Evolutionary conservation across 2,113 vertebrate species (phyloP), one percentile per base, ranked within the genome.

Genomic region (Brachirus orientalis): DNA sequence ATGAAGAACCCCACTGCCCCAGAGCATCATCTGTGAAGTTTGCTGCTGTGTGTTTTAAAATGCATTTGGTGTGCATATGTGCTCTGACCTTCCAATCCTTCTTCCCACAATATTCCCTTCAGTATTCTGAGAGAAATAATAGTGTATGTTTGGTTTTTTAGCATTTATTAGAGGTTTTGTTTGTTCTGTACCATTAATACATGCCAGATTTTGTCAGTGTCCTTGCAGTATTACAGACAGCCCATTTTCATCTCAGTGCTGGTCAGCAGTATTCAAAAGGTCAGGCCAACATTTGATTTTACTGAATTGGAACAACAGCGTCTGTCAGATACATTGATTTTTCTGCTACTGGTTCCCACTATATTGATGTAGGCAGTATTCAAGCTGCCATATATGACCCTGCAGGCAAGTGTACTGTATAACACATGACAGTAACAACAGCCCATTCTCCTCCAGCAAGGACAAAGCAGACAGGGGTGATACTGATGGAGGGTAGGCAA

Each of bases 241-340:
- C 36, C 9, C 63, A 84, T 80, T 84, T 80, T 56, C 40, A 10
- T 52, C 45, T 66, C 35, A 47, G 45, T 11, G 14, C 43, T 59
- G 54, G 53, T 85, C 79, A 86, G 67, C 79, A 75, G 65, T 85
- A 84, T 69, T 60, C 35, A 78, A 86, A 91, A 89, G 86, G 84
- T 87, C 85, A 87, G 60, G 45, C 64, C 70, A 69, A 46, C 66
- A 60, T 81, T 77, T 80, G 74, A 70, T 66, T 69, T 77, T 87
- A 88, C 79, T 82, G 83, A 69, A 80, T 61, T 83, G 43, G 58
- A 79, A 84, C 75, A 76, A 81, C 77, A 70, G 50, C 51, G 75
- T 83, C 68, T 86, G 80, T 86, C 83, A 76, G 82, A 83, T 73
- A 65, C 71, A 92, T 91, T 85, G 90, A 92, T 92, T 91, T 90